These are phyloP conservation scores for Phortica okadai DNA, from an alignment of 2,888 invertebrate genomes.

Conservation along the genomic window DNA sequence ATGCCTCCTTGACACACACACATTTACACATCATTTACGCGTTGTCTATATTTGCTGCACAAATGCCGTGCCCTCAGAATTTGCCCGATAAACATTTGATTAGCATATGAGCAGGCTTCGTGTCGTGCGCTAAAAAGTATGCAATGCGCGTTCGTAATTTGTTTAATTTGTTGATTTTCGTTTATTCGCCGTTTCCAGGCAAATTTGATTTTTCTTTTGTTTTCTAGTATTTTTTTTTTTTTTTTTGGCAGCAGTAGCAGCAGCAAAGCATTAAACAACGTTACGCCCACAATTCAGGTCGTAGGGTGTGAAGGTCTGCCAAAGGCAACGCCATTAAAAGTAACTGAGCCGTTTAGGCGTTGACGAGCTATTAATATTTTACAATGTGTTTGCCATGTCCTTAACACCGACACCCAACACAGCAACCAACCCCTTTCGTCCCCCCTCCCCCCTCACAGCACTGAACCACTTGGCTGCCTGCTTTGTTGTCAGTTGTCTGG, in stretches of 20 bases:
- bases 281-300: not conserved
- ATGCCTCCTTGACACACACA: not conserved
- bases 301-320: no score
- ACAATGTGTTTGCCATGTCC: slow-evolving; percentile 9
- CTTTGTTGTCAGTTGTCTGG: not conserved
- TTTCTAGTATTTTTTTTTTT: not conserved
- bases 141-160: slow-evolving; percentile 44
- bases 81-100: slow-evolving; percentile 59
- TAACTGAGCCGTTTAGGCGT: not conserved
- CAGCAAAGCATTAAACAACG: not conserved
- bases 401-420: slow-evolving; percentile 1
- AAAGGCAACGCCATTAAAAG: not conserved
- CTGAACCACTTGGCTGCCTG: not conserved
- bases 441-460: no score
- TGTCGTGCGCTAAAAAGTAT: slow-evolving; percentile 46
- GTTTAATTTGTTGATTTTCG: slow-evolving; percentile 51
- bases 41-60: not conserved
- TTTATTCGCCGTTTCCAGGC: slow-evolving; percentile 48
- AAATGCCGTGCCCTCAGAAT: not conserved
- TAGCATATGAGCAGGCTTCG: slow-evolving; percentile 48
- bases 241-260: slow-evolving; percentile 29
- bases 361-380: slow-evolving; percentile 23
- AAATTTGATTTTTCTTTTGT: slow-evolving; percentile 6
- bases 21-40: not conserved
- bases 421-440: not conserved